Base-by-base conservation (phyloP, 2,797 vertebrate genomes). In the Poeciliopsis infans region DNA sequence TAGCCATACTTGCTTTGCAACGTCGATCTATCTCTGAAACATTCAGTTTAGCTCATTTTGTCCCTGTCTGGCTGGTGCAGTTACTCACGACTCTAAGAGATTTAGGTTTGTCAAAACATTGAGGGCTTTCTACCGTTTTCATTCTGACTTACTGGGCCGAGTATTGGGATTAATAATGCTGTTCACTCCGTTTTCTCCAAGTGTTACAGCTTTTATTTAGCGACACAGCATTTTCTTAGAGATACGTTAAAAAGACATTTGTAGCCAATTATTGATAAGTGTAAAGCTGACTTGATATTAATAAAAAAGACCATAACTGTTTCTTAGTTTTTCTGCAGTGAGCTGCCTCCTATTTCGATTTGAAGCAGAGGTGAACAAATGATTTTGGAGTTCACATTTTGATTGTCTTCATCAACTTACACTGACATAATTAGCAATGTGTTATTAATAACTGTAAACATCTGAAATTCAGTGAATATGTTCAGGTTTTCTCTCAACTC, bases 1-100 rank as follows among this genome's bases (percentile, higher is more conserved):
- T 85, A 59, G 71, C 55, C 77, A 76, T 87, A 75, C 77, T 90
- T 90, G 85, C n/a, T 79, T 90, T 90, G 85, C n/a, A 87, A 66
- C 81, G 57, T 85, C 80, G 78, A 53, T 76, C 23, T 81, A 70
- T 75, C 33, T 75, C 64, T 51, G 28, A 77, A 75, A 71, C 74
- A 77, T 57, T n/a, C 23, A 43, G 66, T 13, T 69, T n/a, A n/a
- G 12, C 39, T 69, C 86, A 82, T 72, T 55, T 39, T 74, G 39
- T 25, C 46, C 33, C 33, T 69, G 69, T 82, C 86, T 85, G 84
- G 85, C 81, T 74, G 78, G 11, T 57, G 20, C 28, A 23, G 47
- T 46, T 18, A 78, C 59, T 61, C 85, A 83, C 76, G 76, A 69
- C 39, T 43, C 25, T 12, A 15, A 15, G 3, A 13, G 23, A 45